phyloP scores from a whole-genome alignment of 2,113 vertebrate species.

The Craseonycteris thonglongyai region DNA sequence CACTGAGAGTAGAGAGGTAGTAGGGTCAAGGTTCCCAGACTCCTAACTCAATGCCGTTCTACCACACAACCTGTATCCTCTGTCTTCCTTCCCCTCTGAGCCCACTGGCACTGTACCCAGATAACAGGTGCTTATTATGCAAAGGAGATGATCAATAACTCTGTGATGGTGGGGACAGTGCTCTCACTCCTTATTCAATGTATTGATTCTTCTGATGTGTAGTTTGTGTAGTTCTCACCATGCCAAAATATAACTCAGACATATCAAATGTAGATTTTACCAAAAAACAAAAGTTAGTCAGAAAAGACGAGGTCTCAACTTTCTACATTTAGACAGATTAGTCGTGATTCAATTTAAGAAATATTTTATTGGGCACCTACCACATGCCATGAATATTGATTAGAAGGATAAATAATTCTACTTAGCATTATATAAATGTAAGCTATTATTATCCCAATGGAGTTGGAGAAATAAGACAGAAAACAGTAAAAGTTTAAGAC shows the following conservation, averaged over 20 bases:
- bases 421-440: background rate
- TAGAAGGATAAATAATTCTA: background rate
- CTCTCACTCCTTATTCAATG: background rate
- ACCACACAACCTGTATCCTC: fast-evolving
- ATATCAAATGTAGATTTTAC: background rate
- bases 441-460: background rate
- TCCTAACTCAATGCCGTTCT: background rate
- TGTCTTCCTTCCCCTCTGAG: background rate
- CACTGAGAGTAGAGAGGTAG: background rate
- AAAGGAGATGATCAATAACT: background rate
- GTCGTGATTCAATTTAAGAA: background rate
- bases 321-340: background rate
- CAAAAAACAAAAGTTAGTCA: background rate
- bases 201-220: background rate
- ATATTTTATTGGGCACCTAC: background rate
- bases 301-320: background rate
- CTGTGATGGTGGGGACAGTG: background rate
- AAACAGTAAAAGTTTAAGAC: background rate
- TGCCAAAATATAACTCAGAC: background rate
- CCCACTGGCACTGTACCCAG: background rate
- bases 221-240: background rate
- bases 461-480: background rate
- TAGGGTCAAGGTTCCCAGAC: background rate
- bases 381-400: background rate
- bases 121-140: background rate